Evolutionary conservation across 2,797 vertebrate genomes (phyloP).

Genomic region (Zalophus californianus): DNA sequence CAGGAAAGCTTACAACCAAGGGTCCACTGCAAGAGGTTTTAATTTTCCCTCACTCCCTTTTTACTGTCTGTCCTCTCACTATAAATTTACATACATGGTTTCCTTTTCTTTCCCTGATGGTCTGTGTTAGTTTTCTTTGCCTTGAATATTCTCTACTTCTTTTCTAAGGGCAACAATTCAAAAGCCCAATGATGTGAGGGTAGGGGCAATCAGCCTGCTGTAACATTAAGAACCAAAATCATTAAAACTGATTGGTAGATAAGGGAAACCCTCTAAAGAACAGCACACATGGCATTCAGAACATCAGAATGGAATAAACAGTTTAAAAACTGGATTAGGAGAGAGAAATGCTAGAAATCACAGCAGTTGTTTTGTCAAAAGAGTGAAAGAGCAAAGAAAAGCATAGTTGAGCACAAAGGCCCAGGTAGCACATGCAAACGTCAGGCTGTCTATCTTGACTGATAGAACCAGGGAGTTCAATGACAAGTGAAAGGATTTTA

Average conservation of each 20-base stretch:
- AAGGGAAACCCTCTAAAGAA: neutral
- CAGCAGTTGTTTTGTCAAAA: neutral
- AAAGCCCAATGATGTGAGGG: slow-evolving; percentile 43
- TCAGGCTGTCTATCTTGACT: neutral
- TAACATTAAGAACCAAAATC: slow-evolving; percentile 29
- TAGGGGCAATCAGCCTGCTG: neutral
- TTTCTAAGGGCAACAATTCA: slow-evolving; percentile 45
- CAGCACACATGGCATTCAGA: neutral
- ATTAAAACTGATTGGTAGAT: neutral
- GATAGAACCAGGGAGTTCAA: neutral
- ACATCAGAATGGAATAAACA: neutral
- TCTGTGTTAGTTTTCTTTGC: slow-evolving; percentile 1
- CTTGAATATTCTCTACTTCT: slow-evolving; percentile 45
- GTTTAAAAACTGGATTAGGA: slow-evolving; percentile 27
- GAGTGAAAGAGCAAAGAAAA: neutral
- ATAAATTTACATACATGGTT: slow-evolving; percentile 32
- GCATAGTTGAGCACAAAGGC: neutral
- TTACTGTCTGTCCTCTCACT: neutral
- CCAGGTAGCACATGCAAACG: neutral
- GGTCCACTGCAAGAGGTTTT: neutral
- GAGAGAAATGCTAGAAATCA: neutral
- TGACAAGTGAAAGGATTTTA: slow-evolving; percentile 11
- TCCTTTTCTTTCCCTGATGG: neutral
- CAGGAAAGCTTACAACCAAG: neutral
- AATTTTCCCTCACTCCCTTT: neutral